These are phyloP conservation scores for Pristionchus mayeri DNA, from an alignment of 2,888 invertebrate genomes.

Conservation along the genomic window DNA sequence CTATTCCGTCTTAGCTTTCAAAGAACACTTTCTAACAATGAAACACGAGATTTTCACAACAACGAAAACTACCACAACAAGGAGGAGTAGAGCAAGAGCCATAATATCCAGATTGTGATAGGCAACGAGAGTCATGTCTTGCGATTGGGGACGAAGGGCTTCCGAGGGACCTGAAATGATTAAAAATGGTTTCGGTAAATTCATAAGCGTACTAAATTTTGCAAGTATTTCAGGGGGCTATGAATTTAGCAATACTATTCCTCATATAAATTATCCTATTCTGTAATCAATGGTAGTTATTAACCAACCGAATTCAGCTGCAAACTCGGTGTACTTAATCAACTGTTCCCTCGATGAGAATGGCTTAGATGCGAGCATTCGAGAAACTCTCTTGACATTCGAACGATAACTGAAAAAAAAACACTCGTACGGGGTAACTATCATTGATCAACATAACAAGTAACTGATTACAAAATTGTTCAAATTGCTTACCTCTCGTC, in stretches of 20 bases:
- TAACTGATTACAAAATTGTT: too few species aligned
- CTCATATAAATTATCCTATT: background rate
- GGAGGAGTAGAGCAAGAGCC: background rate
- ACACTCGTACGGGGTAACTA: too few species aligned
- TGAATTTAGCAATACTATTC: background rate
- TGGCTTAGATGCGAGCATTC: background rate
- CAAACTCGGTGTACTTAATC: conserved; percentile 24
- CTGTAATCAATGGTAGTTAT: background rate
- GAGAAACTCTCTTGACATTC: background rate
- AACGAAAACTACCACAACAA: background rate
- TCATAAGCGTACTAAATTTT: too few species aligned
- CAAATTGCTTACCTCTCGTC: background rate
- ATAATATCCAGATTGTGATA: conserved; percentile 32
- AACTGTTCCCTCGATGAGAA: background rate
- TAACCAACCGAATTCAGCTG: background rate
- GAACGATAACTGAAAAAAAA: background rate
- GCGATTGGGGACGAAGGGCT: background rate
- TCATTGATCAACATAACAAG: too few species aligned
- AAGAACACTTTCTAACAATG: background rate
- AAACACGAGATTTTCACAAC: background rate
- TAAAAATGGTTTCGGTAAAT: too few species aligned
- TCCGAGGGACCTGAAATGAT: background rate
- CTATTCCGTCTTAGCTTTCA: background rate
- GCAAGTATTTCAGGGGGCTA: too few species aligned
- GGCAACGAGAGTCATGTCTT: background rate